Evolutionary conservation across 2,113 vertebrate species (phyloP).

Genomic region (Oncorhynchus masou): DNA sequence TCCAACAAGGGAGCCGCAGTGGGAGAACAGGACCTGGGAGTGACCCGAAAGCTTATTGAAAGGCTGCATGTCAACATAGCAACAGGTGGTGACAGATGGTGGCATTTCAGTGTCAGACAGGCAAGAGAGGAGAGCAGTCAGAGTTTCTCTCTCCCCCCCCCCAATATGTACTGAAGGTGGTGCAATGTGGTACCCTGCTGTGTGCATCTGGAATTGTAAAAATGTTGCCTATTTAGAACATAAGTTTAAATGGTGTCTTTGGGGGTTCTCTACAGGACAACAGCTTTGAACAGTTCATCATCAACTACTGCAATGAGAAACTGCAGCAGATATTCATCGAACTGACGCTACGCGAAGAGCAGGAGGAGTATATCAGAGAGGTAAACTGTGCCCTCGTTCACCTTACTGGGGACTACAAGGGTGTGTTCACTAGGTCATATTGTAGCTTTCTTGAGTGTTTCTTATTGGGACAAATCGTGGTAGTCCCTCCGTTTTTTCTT

Average conservation of each 20-base stretch:
- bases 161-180: neutral
- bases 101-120: neutral
- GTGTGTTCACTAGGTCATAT: too few relatives aligned
- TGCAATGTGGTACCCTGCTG: constrained; percentile 20
- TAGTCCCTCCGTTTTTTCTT: too few relatives aligned
- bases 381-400: constrained; percentile 54
- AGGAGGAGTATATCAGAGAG: constrained; percentile 96
- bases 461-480: too few relatives aligned
- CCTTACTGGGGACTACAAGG: neutral
- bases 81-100: neutral
- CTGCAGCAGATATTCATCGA: constrained; percentile 99
- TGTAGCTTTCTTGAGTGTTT: too few relatives aligned
- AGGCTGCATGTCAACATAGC: neutral
- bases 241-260: neutral
- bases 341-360: constrained; percentile 93
- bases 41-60: neutral
- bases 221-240: neutral
- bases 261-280: constrained; percentile 80
- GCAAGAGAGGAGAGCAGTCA: neutral
- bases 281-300: constrained; percentile 99
- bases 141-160: neutral
- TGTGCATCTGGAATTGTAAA: constrained; percentile 14
- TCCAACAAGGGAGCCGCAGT: neutral
- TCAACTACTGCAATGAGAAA: constrained; percentile 99
- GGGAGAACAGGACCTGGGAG: neutral